Conservation (phyloP, 2,888 invertebrate species). For the Cepaea hortensis region DNA sequence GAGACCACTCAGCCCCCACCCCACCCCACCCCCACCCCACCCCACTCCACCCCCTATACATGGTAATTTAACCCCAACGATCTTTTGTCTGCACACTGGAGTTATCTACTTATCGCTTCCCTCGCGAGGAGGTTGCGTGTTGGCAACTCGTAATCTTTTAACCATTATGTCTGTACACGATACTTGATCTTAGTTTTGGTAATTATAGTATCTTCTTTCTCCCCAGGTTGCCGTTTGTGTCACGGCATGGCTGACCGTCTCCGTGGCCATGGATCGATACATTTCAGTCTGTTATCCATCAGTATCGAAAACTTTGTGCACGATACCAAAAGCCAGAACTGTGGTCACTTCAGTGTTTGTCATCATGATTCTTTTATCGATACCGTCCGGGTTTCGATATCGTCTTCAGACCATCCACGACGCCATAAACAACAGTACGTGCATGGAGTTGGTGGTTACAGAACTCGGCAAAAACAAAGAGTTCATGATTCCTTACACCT, state of each 20-base stretch:
- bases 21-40: no score
- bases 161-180: no score
- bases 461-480: constrained; percentile 65
- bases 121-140: no score
- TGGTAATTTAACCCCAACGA: no score
- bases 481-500: constrained; percentile 71
- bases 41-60: no score
- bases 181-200: no score
- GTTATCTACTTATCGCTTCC: no score
- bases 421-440: constrained; percentile 57
- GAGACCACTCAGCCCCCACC: no score
- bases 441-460: constrained; percentile 61
- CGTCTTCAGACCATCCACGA: constrained; percentile 62
- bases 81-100: no score
- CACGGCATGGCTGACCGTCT: constrained; percentile 72
- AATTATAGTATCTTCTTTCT: neutral
- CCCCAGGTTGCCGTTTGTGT: constrained; percentile 58
- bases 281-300: constrained; percentile 72
- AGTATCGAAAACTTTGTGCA: constrained; percentile 62
- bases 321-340: constrained; percentile 64
- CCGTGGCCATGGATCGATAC: constrained; percentile 72
- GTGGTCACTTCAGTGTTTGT: constrained; percentile 69
- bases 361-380: constrained; percentile 68
- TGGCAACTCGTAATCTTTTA: no score
- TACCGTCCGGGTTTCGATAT: constrained; percentile 72